Evolutionary conservation across 2,113 vertebrate species (phyloP).

Genomic region (Callipepla squamata): DNA sequence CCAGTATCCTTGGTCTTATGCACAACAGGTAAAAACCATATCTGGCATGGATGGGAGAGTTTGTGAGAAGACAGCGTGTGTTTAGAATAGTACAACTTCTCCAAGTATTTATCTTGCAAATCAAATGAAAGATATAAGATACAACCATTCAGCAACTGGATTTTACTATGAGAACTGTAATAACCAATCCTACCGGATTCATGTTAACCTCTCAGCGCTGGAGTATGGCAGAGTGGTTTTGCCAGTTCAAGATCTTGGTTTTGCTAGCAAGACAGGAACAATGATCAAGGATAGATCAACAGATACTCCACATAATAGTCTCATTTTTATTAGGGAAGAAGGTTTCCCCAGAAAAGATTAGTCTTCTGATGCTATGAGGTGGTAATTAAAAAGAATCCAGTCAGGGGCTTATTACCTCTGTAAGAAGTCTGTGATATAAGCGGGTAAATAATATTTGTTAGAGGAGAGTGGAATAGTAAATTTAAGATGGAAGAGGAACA

Average conservation of each 20-base stretch:
- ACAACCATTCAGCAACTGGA: not conserved
- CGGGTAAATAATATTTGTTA: not conserved
- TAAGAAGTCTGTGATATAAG: not conserved
- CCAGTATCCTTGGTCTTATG: not conserved
- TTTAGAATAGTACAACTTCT: not conserved
- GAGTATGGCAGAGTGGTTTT: not conserved
- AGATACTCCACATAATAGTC: not conserved
- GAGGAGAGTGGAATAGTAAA: not conserved
- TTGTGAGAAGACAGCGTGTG: not conserved
- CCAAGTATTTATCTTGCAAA: not conserved
- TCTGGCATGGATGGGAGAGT: not conserved
- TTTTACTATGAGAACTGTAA: not conserved
- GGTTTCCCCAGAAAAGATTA: not conserved
- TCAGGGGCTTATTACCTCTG: not conserved
- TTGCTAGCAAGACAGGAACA: not conserved
- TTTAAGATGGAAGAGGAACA: not conserved
- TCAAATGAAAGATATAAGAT: not conserved
- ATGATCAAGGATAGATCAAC: not conserved
- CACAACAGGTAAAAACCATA: not conserved
- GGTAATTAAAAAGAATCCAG: not conserved
- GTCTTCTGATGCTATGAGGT: not conserved
- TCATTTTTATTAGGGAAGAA: not conserved
- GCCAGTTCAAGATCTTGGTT: not conserved
- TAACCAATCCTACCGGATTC: not conserved
- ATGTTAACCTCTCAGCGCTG: not conserved